A percentile compares a stretch with the other conserved stretches of the same genome.
These are phyloP conservation scores for Ceratoteleas bidentatus DNA, from an alignment of 1,140 invertebrate species.

Conservation along the genomic window DNA sequence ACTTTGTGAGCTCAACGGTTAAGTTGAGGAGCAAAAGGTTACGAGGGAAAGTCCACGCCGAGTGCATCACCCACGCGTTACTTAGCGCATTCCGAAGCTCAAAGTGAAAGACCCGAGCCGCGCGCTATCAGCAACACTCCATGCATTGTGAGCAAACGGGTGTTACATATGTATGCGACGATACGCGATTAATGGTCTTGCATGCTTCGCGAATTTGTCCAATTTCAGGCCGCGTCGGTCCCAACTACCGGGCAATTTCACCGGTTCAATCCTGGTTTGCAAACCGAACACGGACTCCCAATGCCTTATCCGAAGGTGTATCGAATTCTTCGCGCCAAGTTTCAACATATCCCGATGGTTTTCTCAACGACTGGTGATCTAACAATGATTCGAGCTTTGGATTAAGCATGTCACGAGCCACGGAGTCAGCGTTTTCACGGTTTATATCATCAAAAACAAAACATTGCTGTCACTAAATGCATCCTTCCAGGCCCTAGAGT, in stretches of 20 bases:
- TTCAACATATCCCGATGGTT: no score
- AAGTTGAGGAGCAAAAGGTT: conserved; percentile 64
- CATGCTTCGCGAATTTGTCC: conserved; percentile 14
- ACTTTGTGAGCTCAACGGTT: conserved; percentile 43
- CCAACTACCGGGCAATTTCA: neutral
- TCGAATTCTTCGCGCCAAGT: no score
- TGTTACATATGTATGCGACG: conserved; percentile 51
- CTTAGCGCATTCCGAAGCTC: conserved; percentile 65
- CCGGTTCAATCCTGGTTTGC: no score
- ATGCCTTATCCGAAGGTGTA: no score
- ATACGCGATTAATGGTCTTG: conserved; percentile 10
- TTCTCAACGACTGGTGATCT: no score
- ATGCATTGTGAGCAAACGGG: conserved; percentile 39
- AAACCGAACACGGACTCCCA: no score
- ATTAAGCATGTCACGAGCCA: no score
- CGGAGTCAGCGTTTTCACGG: no score
- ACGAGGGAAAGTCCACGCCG: conserved; percentile 64
- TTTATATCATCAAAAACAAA: no score
- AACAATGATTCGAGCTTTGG: no score
- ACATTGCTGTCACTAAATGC: no score
- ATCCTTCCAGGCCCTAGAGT: no score
- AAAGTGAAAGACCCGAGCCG: conserved; percentile 63
- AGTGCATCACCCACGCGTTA: conserved; percentile 66
- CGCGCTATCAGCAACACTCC: conserved; percentile 35
- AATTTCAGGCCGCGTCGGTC: neutral